Base-by-base conservation (phyloP, 2,888 invertebrate species). In the Siphonodentalium dalli region DNA sequence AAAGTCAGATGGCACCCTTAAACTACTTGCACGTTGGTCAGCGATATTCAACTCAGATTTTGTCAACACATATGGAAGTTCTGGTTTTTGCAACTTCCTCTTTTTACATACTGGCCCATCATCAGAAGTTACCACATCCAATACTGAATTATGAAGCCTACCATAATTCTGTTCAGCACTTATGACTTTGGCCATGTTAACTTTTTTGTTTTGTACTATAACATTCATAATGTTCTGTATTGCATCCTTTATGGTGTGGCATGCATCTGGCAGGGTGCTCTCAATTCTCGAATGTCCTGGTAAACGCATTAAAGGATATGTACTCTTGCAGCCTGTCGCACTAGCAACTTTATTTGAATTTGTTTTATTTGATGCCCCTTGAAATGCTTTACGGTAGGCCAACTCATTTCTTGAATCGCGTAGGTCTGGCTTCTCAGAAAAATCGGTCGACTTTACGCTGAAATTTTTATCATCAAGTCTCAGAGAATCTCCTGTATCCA, bases 161-260 rank as follows among this genome's bases (percentile, higher is more conserved):
- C 26, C 40, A 24, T 26, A 35, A 2, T 35, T 35, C 13, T 48
- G 18, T 31, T 40, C 40, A 5, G 13, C 40, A 1, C 8, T 3
- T 21, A 47, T 7, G 9, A 29, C 21, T 23, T 48, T 40, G n/a
- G 7, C 7, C 4, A 40, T 6, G 33, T 40, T 31, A 6, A 40
- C n/a, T 13, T 48, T 48, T 13, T 28, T 40, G 18, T 20, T 8
- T 11, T 39, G 21, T 15, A 48, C 26, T 20, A 48, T 21, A 40
- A 40, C 13, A 11, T 31, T 29, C 23, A 40, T 31, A 13, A 48
- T 40, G 15, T 21, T 49, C 26, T 49, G 49, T 11, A 24, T 35
- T 7, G 40, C 28, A 40, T 48, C 40, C 23, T 48, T 48, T 3
- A 47, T 40, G 13, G 48, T 41, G 11, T 48, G 48, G 7, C 31